phyloP scores from a whole-genome alignment of 2,113 vertebrate species.

The Hassar affinis region DNA sequence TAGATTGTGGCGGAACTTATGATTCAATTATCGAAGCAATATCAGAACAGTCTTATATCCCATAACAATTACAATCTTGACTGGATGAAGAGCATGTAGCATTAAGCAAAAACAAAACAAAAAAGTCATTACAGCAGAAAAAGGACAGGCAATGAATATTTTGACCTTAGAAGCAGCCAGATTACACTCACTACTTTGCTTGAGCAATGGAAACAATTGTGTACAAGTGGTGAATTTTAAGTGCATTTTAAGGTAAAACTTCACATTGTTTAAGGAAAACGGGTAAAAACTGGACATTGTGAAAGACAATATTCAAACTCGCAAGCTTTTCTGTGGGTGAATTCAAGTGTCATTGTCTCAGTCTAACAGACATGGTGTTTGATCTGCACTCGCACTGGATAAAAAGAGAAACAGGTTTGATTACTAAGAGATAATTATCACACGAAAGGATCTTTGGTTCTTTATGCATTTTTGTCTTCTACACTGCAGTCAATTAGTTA shows the following conservation, averaged over 20 bases:
- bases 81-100: slow-evolving; percentile 31
- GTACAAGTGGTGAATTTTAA: background rate
- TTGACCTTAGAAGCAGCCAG: background rate
- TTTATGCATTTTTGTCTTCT: slow-evolving; percentile 1
- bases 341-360: background rate
- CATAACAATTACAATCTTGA: slow-evolving; percentile 40
- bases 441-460: background rate
- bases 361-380: background rate
- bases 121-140: slow-evolving; percentile 1
- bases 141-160: background rate
- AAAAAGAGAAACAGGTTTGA: background rate
- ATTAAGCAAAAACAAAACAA: background rate
- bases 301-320: background rate
- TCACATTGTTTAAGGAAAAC: background rate
- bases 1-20: slow-evolving; percentile 36
- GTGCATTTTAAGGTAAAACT: background rate
- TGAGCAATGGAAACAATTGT: background rate
- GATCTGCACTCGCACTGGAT: background rate
- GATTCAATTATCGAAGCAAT: slow-evolving; percentile 49
- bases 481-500: slow-evolving; percentile 39
- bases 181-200: background rate
- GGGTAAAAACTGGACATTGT: background rate
- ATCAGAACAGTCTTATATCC: slow-evolving; percentile 36
- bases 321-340: background rate
- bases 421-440: background rate